phyloP scores from a whole-genome alignment of 2,113 vertebrate species.

The Hassar affinis region DNA sequence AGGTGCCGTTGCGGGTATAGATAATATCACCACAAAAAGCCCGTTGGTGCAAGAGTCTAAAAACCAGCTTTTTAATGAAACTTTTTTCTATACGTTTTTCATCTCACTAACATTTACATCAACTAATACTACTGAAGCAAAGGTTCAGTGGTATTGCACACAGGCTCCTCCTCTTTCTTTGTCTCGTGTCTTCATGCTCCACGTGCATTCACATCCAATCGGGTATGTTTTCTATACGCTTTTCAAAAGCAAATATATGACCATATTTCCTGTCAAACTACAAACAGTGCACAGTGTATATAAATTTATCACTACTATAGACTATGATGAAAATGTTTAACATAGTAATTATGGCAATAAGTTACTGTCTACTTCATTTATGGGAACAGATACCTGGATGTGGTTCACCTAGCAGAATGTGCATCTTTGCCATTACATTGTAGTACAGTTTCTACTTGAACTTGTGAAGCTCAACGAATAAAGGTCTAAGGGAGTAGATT shows the following conservation, averaged over 20 bases:
- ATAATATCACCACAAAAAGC: background rate
- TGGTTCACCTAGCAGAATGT: background rate
- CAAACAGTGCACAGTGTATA: background rate
- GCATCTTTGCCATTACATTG: background rate
- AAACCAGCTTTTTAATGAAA: background rate
- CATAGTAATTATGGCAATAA: background rate
- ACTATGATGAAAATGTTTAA: background rate
- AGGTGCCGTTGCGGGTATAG: background rate
- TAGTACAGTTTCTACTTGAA: background rate
- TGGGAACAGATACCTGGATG: background rate
- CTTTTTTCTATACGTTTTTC: background rate
- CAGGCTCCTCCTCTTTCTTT: conserved; percentile 35
- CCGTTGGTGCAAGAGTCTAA: background rate
- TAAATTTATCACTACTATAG: background rate
- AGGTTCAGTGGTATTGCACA: conserved; percentile 7
- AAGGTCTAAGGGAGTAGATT: background rate
- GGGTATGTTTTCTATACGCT: too few relatives aligned
- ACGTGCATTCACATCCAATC: background rate
- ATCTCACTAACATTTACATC: background rate
- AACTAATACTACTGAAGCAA: background rate
- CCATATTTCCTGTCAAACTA: background rate
- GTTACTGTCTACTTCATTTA: background rate
- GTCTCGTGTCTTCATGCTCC: conserved; percentile 11
- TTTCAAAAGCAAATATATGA: too few relatives aligned
- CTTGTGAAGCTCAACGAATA: background rate